Evolutionary conservation across 2,888 invertebrate genomes (phyloP).

Genomic region (Tineola bisselliella): DNA sequence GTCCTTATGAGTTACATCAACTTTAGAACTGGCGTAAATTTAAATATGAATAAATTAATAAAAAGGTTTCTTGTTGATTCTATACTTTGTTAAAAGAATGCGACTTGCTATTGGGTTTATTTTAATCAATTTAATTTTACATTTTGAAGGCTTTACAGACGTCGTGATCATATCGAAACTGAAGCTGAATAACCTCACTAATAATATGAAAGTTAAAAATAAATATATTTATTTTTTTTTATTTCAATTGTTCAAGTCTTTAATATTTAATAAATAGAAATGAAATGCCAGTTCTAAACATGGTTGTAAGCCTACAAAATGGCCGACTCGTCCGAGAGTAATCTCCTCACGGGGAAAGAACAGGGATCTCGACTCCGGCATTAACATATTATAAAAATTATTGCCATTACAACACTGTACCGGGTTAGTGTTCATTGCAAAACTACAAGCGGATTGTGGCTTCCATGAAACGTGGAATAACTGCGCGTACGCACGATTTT

Average conservation of each 20-base stretch:
- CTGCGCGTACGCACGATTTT: not conserved
- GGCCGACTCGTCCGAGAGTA: conserved; percentile 30
- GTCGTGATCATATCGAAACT: too few relatives aligned
- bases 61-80: too few relatives aligned
- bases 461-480: conserved; percentile 1
- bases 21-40: conserved; percentile 32
- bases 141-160: too few relatives aligned
- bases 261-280: not conserved
- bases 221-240: too few relatives aligned
- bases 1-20: conserved; percentile 33
- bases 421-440: not conserved
- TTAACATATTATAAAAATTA: conserved; percentile 49
- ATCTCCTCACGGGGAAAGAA: conserved; percentile 29
- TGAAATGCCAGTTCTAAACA: conserved; percentile 22
- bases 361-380: conserved; percentile 26
- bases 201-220: too few relatives aligned
- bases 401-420: conserved; percentile 37
- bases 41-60: not conserved
- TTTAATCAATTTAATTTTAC: too few relatives aligned
- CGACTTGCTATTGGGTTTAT: too few relatives aligned
- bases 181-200: too few relatives aligned
- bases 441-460: conserved; percentile 4
- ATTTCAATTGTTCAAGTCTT: too few relatives aligned
- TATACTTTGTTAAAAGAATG: too few relatives aligned
- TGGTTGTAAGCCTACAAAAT: conserved; percentile 19